Evolutionary conservation across 2,888 invertebrate species (phyloP).

Genomic region (Allolobophora icterica): DNA sequence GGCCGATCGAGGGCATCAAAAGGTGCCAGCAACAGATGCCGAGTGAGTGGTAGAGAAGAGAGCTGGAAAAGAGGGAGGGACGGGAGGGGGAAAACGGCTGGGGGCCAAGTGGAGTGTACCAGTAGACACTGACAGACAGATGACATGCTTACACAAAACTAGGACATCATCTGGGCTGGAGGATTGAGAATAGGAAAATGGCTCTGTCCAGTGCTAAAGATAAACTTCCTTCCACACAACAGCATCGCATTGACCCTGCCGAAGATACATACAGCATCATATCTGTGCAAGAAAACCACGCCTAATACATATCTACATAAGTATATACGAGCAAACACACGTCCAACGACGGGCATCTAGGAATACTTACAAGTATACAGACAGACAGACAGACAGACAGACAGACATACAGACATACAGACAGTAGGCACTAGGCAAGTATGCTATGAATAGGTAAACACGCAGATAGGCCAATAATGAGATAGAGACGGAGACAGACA

Average conservation of each 20-base stretch:
- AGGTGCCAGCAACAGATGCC: background rate
- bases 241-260: background rate
- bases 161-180: background rate
- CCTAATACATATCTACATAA: background rate
- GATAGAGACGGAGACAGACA: no score
- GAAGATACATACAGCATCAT: background rate
- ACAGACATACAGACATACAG: background rate
- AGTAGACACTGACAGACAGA: background rate
- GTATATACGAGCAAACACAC: no score
- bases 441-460: no score
- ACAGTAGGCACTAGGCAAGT: no score
- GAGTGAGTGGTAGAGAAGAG: background rate
- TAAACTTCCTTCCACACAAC: background rate
- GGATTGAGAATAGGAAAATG: background rate
- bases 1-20: background rate
- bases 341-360: no score
- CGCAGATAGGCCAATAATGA: no score
- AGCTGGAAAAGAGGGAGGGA: background rate
- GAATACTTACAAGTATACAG: background rate
- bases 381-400: background rate
- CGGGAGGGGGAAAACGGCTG: background rate
- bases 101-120: background rate
- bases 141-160: background rate
- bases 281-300: background rate
- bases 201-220: background rate